Evolutionary conservation across 1,140 invertebrate genomes (phyloP), one percentile per base, ranked within the genome.

Genomic region (Drosophila kepulauana): DNA sequence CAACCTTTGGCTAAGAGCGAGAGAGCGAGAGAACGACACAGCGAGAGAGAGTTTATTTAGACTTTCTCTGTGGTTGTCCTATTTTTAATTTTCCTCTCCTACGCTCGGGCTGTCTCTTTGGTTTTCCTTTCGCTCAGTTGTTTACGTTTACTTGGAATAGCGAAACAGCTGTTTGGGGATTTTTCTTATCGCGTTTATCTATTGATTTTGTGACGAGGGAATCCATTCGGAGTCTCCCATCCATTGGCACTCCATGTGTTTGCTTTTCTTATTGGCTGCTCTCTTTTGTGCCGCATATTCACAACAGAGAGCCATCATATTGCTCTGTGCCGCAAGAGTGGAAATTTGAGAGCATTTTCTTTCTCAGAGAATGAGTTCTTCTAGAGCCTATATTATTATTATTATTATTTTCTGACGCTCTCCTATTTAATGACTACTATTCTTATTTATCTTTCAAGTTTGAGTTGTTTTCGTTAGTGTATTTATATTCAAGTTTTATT

Each of bases 201-300:
- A 88, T 88, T 88, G 85, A 89, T 88, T 89, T 89, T 89, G 45
- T 61, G 75, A 79, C 54, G 33, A 67, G 79, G 84, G 71, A 81
- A 61, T 71, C 43, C 57, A 58, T 52, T 57, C 20, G 30, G 33
- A 35, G 45, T 28, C 15, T 33, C 41, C 45, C 30, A 71, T 38
- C 35, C 46, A 48, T 38, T 54, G 38, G 25, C 25, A 52, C 45
- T 52, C n/a, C 51, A 28, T 57, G 15, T 59, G 75, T 38, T 71
- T 57, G 76, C 61, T 57, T 56, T 57, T 58, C 68, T 54, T 65
- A 35, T 75, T 66, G 69, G 30, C 46, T 15, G 7, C 6, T 77
- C 28, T 43, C 8, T 63, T 86, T 88, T 88, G 58, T 49, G 65
- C 71, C 68, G 85, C 81, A 59, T 71, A 81, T 88, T 88, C 85